These are phyloP conservation scores for Scaptomyza flava DNA, from an alignment of 2,888 invertebrate species.

Conservation along the genomic window DNA sequence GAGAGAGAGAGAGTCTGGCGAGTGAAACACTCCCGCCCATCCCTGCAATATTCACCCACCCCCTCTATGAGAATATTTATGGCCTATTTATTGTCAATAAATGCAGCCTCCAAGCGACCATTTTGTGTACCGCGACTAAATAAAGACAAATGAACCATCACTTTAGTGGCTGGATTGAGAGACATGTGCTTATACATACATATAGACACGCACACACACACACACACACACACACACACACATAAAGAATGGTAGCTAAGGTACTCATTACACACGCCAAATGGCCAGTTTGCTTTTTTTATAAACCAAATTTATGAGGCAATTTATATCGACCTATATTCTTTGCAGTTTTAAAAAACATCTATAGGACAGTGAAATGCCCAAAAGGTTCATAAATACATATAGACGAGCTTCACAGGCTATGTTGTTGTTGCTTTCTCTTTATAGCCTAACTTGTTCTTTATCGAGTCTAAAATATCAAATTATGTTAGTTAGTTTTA, in stretches of 20 bases:
- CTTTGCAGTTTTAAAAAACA: conserved; percentile 30
- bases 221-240: conserved; percentile 7
- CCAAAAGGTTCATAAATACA: neutral
- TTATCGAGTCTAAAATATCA: neutral
- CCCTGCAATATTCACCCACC: neutral
- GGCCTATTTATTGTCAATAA: conserved; percentile 77
- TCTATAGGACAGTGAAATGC: conserved; percentile 21
- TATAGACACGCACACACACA: conserved; percentile 8
- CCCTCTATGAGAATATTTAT: conserved; percentile 59
- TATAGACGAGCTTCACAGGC: neutral
- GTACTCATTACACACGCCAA: conserved; percentile 53
- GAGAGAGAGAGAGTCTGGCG: conserved; percentile 19
- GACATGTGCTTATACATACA: conserved; percentile 16
- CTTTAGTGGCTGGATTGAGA: conserved; percentile 58
- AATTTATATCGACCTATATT: conserved; percentile 41
- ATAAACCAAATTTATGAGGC: conserved; percentile 49
- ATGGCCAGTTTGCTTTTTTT: conserved; percentile 42
- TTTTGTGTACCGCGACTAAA: conserved; percentile 65
- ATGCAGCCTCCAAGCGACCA: conserved; percentile 78
- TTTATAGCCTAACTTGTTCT: neutral
- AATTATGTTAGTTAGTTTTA: conserved; percentile 3
- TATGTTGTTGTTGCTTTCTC: neutral
- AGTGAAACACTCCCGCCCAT: neutral
- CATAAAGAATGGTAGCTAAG: conserved; percentile 20
- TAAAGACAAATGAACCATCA: conserved; percentile 76